Base-by-base conservation (phyloP, 2,888 invertebrate genomes). In the Papilio protenor region DNA sequence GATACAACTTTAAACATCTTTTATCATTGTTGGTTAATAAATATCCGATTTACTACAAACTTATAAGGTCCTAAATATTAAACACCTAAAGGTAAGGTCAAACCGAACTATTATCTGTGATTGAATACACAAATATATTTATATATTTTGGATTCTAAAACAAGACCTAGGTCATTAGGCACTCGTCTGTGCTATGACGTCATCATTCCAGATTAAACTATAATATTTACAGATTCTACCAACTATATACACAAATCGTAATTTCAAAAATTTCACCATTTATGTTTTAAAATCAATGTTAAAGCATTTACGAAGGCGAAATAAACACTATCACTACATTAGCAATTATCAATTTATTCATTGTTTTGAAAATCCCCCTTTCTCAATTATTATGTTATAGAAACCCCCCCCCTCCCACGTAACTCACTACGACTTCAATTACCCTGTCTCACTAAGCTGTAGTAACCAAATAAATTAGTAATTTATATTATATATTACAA, bases 271-370 rank as follows among this genome's bases (percentile, higher is more conserved):
- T 73, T 86, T 57, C 10, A 84, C 89, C 85, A 87, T 88, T 88
- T 91, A 90, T 86, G 80, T 90, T 85, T 88, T 87, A 84, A 40
- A 40, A 89, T 91, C 93, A 92, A 89, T 87, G 83, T 94, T 94
- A 94, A 94, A 94, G 94, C 94, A 92, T 93, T 90, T 89, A 87
- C 88, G 90, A 94, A 94, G 94, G 94, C 94, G 90, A 91, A 93
- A 91, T 89, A 90, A 92, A 92, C 91, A 91, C 90, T 89, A 88
- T 89, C 81, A 84, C 27, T 74, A 72, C 49, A 61, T 59, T 75
- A n/a, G 49, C 64, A 49, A 64, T 61, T 27, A 47, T n/a, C n/a
- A 77, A 74, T 59, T 59, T 61, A 21, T n/a, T 47, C 18, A 52
- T 74, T 5, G 23, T 70, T 49, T 70, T 45, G 55, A 40, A 74